phyloP scores from a whole-genome alignment of 2,113 vertebrate species.

The Salvator merianae region DNA sequence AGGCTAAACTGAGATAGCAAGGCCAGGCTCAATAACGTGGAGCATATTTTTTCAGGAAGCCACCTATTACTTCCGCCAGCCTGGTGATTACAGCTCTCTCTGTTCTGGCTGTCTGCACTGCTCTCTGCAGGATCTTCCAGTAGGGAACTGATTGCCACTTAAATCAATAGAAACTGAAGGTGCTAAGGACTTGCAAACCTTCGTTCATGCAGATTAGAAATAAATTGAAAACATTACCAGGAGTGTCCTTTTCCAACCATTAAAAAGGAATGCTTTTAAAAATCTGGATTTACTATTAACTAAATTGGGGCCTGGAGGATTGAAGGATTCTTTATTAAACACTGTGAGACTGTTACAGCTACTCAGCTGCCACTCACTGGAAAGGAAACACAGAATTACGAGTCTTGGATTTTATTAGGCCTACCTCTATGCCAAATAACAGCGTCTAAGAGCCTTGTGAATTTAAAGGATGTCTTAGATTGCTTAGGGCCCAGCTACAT shows the following conservation, averaged over 20 bases:
- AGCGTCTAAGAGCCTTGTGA: background rate
- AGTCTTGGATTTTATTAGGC: background rate
- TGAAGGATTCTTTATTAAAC: background rate
- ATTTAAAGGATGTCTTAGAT: background rate
- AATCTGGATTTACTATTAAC: background rate
- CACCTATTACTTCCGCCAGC: constrained; percentile 48
- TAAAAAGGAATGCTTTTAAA: constrained; percentile 15
- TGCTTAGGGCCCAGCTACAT: no score
- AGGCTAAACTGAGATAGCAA: constrained; percentile 1
- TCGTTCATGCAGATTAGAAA: constrained; percentile 40
- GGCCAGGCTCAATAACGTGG: background rate
- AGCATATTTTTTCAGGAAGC: constrained; percentile 8
- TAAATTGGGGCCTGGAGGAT: background rate
- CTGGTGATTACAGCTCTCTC: constrained; percentile 42
- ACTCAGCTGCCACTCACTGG: background rate
- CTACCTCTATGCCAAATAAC: accelerated
- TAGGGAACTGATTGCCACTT: constrained; percentile 55
- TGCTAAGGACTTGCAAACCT: accelerated
- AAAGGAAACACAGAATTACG: background rate
- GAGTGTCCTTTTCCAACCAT: constrained; percentile 43
- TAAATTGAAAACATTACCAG: constrained; percentile 48
- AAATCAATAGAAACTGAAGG: constrained; percentile 41
- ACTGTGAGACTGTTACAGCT: background rate
- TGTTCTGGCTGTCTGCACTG: constrained; percentile 38
- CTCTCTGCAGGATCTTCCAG: constrained; percentile 19